Percentiles rank a stretch among this genome's conserved stretches.
Evolutionary conservation across 2,888 invertebrate species (phyloP).

Genomic region (Andricus quercusramuli): DNA sequence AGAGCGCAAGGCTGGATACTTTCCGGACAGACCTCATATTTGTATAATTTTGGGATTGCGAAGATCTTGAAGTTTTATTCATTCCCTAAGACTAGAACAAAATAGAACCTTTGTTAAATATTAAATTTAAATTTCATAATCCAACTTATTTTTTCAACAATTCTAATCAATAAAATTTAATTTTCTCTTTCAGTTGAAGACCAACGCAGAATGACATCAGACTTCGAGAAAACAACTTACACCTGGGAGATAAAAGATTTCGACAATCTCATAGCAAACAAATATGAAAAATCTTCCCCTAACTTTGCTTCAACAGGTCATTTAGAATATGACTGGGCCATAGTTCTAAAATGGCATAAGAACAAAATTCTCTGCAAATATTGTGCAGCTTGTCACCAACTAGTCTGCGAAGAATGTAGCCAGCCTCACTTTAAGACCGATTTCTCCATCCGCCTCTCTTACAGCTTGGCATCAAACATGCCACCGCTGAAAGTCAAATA

Average conservation of each 20-base stretch:
- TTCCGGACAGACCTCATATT: too few relatives aligned
- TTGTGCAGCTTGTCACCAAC: not conserved
- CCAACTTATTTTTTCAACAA: too few relatives aligned
- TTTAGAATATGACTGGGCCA: not conserved
- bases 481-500: not conserved
- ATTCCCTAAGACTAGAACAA: too few relatives aligned
- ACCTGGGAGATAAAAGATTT: constrained; percentile 2
- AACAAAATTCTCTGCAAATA: not conserved
- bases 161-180: too few relatives aligned
- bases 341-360: not conserved
- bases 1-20: too few relatives aligned
- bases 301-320: not conserved
- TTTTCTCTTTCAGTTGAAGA: too few relatives aligned
- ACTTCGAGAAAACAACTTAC: not conserved
- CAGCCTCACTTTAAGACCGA: not conserved
- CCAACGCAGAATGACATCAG: not conserved
- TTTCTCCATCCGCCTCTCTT: not conserved
- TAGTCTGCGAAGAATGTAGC: constrained; percentile 7
- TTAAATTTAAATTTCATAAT: too few relatives aligned
- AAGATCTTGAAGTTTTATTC: too few relatives aligned
- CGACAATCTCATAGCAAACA: not conserved
- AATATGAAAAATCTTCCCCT: not conserved
- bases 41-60: too few relatives aligned
- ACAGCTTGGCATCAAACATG: not conserved
- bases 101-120: too few relatives aligned